A percentile compares a stretch with the other conserved stretches of the same genome.
phyloP scores from a whole-genome alignment of 2,888 invertebrate species.

The Acanthosepion pharaonis region DNA sequence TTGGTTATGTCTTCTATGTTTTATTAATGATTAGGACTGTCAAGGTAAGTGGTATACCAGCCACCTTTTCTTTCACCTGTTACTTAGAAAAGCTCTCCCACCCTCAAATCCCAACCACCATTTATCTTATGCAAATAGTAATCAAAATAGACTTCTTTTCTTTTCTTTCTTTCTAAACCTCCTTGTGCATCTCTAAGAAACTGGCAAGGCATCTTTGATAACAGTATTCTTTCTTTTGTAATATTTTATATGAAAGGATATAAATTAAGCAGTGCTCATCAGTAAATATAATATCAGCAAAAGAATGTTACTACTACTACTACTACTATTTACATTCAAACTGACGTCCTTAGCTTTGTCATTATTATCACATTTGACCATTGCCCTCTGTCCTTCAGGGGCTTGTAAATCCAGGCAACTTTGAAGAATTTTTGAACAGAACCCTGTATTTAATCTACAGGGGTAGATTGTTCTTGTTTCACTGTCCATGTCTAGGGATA shows the following conservation, averaged over 20 bases:
- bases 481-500: no score
- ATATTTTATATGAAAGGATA: background rate
- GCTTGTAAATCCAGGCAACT: no score
- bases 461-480: no score
- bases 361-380: no score
- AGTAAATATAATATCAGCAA: no score
- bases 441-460: no score
- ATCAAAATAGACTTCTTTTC: background rate
- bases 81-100: background rate
- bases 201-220: background rate
- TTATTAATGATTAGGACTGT: background rate
- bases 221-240: constrained; percentile 11
- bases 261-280: no score
- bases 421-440: no score
- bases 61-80: background rate
- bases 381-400: no score
- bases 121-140: background rate
- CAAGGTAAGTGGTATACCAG: background rate
- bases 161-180: background rate
- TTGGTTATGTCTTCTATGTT: background rate
- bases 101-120: background rate
- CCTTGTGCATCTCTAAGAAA: background rate
- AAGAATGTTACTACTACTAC: no score
- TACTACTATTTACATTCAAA: no score
- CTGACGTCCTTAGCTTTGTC: no score